These are phyloP conservation scores for Lithobates sylvaticus DNA, from an alignment of 2,797 vertebrate species.

Conservation along the genomic window DNA sequence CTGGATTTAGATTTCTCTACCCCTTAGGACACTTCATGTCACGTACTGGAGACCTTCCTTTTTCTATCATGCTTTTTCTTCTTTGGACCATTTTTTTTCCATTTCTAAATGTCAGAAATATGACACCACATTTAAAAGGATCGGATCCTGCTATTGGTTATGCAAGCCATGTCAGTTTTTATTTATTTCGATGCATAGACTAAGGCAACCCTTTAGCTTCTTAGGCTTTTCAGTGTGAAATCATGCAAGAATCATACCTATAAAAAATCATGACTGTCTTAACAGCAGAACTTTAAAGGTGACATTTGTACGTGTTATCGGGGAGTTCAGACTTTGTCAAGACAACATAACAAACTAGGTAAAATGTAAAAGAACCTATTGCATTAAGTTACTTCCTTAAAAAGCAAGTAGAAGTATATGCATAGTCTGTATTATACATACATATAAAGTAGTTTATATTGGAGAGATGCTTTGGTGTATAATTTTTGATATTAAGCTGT, in stretches of 20 bases:
- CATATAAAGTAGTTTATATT: too few species aligned
- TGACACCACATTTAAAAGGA: slow-evolving; percentile 46
- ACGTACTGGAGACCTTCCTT: slow-evolving; percentile 1
- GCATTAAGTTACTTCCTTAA: neutral
- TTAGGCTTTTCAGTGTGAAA: slow-evolving; percentile 55
- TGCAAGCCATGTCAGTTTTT: slow-evolving; percentile 56
- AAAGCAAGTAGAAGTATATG: neutral
- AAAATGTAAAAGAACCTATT: neutral
- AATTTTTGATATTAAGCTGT: too few species aligned
- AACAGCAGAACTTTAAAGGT: slow-evolving; percentile 29
- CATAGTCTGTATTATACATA: too few species aligned
- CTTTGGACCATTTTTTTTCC: slow-evolving; percentile 28
- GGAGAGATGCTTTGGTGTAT: too few species aligned
- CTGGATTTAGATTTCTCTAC: slow-evolving; percentile 37
- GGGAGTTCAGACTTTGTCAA: neutral
- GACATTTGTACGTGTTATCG: slow-evolving; percentile 1
- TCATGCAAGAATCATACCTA: slow-evolving; percentile 56
- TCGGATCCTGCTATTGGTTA: slow-evolving; percentile 53
- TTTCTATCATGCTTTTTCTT: slow-evolving; percentile 40
- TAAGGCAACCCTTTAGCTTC: slow-evolving; percentile 53
- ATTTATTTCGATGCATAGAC: slow-evolving; percentile 51
- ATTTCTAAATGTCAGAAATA: slow-evolving; percentile 54
- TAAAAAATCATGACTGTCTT: slow-evolving; percentile 16
- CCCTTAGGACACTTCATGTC: slow-evolving; percentile 54
- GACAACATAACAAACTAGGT: neutral